Conservation (phyloP, 2,888 invertebrate species). For the Hipparchia sbordonii region DNA sequence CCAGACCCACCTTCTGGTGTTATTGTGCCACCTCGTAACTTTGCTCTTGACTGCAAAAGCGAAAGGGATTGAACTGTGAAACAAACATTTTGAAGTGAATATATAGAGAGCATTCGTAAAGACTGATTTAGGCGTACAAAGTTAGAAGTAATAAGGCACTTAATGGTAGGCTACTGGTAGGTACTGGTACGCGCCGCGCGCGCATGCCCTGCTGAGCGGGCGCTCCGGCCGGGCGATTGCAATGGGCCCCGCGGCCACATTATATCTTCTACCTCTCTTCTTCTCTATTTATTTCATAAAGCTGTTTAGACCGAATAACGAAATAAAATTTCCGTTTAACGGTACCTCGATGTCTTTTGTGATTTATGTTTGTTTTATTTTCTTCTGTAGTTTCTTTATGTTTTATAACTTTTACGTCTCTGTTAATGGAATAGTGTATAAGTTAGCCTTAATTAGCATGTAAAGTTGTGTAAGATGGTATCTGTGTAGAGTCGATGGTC, state of each 20-base stretch:
- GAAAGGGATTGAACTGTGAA: conserved; percentile 81
- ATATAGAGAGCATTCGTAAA: conserved; percentile 61
- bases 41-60: conserved; percentile 81
- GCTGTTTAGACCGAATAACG: conserved; percentile 59
- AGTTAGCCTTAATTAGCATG: conserved; percentile 77
- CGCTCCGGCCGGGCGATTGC: conserved; percentile 82
- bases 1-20: conserved; percentile 84
- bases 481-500: conserved; percentile 62
- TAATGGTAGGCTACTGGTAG: conserved; percentile 78
- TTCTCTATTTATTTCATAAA: conserved; percentile 79
- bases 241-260: conserved; percentile 81
- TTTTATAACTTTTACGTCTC: conserved; percentile 78
- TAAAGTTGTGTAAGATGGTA: conserved; percentile 67
- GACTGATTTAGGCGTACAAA: conserved; percentile 83
- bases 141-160: conserved; percentile 77
- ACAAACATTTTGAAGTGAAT: conserved; percentile 37
- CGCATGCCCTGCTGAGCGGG: conserved; percentile 80
- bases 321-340: conserved; percentile 79
- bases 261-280: conserved; percentile 73
- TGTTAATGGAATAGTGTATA: conserved; percentile 74
- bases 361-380: conserved; percentile 78
- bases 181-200: conserved; percentile 70
- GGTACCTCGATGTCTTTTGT: conserved; percentile 66
- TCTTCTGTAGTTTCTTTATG: conserved; percentile 70
- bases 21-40: conserved; percentile 88